Percentiles rank a stretch among this genome's conserved stretches.
These are phyloP conservation scores for Troides aeacus DNA, from an alignment of 2,888 invertebrate genomes.

Conservation along the genomic window DNA sequence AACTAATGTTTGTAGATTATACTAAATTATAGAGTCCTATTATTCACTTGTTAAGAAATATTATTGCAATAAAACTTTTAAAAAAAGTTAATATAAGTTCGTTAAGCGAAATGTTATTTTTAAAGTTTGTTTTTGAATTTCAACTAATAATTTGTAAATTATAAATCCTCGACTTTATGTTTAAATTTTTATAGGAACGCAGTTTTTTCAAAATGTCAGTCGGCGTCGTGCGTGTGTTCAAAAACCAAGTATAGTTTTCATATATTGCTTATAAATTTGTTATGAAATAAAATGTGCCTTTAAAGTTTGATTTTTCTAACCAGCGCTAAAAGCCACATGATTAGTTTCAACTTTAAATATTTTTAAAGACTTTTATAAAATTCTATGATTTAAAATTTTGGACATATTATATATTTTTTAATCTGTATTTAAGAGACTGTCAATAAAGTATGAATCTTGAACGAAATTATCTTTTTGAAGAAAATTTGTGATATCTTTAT, in stretches of 20 bases:
- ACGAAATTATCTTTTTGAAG: conserved; percentile 31
- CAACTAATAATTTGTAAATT: neutral
- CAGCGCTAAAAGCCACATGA: neutral
- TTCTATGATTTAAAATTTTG: neutral
- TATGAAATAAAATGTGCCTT: neutral
- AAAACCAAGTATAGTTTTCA: conserved; percentile 9
- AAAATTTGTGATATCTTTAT: conserved; percentile 31
- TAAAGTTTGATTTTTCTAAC: neutral
- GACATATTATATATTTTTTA: conserved; percentile 2
- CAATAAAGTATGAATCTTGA: conserved; percentile 29
- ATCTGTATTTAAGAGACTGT: conserved; percentile 17
- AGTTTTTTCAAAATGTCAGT: conserved; percentile 30
- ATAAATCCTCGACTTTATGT: neutral
- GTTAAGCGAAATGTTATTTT: neutral
- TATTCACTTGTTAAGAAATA: conserved; percentile 4
- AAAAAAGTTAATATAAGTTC: neutral
- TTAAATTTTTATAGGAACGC: conserved; percentile 13
- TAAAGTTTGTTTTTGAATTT: neutral
- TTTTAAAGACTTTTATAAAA: neutral
- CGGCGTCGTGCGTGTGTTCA: conserved; percentile 32
- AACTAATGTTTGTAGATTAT: conserved; percentile 43
- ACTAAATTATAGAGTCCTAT: conserved; percentile 4
- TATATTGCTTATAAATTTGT: neutral
- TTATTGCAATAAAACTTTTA: neutral
- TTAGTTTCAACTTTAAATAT: neutral